These are phyloP conservation scores for Ptyas mucosa DNA, from an alignment of 2,113 vertebrate species.

Conservation along the genomic window DNA sequence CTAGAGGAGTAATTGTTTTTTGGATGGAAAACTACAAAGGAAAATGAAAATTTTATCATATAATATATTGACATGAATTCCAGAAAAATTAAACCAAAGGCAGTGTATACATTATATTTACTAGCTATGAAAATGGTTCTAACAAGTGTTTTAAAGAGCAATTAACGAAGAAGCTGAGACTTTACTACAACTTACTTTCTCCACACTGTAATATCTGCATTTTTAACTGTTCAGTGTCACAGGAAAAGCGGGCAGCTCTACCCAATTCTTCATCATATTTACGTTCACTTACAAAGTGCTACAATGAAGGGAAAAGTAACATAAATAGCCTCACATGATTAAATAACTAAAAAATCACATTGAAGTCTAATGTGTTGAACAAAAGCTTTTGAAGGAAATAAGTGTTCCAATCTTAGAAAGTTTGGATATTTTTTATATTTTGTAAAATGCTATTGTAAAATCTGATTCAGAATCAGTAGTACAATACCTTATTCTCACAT, in stretches of 20 bases:
- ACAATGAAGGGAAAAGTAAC: slow-evolving; percentile 11
- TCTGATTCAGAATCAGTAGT: background rate
- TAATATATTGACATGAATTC: background rate
- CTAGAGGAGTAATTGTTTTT: slow-evolving; percentile 78
- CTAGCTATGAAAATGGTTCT: background rate
- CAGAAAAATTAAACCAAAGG: background rate
- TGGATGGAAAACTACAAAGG: slow-evolving; percentile 73
- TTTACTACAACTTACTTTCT: slow-evolving; percentile 71
- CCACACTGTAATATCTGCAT: slow-evolving; percentile 74
- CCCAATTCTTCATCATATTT: slow-evolving; percentile 80
- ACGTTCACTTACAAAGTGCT: slow-evolving; percentile 82
- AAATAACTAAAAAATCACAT: background rate
- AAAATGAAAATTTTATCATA: background rate
- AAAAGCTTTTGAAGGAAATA: background rate
- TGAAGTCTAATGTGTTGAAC: background rate
- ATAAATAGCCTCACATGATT: background rate
- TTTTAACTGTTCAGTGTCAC: slow-evolving; percentile 74
- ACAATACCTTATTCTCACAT: background rate
- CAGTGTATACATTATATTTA: background rate
- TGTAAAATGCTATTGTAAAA: background rate
- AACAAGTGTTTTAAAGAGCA: background rate
- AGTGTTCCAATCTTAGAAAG: background rate
- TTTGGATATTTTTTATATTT: background rate
- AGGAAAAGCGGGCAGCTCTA: slow-evolving; percentile 76
- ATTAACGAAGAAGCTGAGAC: slow-evolving; percentile 1